Evolutionary conservation across 1,140 invertebrate genomes (phyloP).

Genomic region (Tetramorium parvispinum): DNA sequence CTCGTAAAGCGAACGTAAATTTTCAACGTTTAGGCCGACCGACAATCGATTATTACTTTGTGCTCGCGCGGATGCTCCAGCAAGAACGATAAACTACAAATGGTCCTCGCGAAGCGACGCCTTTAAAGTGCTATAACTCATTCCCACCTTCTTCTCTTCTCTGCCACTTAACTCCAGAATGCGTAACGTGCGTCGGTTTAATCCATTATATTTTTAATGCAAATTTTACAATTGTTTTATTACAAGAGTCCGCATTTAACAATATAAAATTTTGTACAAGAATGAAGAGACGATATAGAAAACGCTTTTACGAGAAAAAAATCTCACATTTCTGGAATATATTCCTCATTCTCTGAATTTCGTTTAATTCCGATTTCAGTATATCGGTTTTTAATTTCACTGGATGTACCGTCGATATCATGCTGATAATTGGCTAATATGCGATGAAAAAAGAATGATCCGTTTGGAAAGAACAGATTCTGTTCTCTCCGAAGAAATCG

Average conservation of each 20-base stretch:
- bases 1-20: constrained; percentile 79
- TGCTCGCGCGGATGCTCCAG: constrained; percentile 65
- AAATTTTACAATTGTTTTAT: constrained; percentile 34
- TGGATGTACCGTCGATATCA: not conserved
- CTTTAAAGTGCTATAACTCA: constrained; percentile 79
- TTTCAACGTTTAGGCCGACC: constrained; percentile 74
- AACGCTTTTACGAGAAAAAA: not conserved
- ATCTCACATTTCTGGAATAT: not conserved
- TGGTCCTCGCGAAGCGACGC: constrained; percentile 70
- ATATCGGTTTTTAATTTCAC: not conserved
- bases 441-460: constrained; percentile 26
- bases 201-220: constrained; percentile 28
- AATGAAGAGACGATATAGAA: not conserved
- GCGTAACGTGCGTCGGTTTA: constrained; percentile 17
- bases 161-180: constrained; percentile 63
- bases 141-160: constrained; percentile 51
- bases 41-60: constrained; percentile 78
- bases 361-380: not conserved
- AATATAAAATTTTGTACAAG: not conserved
- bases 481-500: constrained; percentile 17
- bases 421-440: not conserved
- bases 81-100: constrained; percentile 68
- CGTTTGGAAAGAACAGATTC: constrained; percentile 11
- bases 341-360: not conserved
- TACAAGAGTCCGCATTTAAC: not conserved